Percentiles rank a stretch among this genome's conserved stretches.
phyloP scores from a whole-genome alignment of 2,113 vertebrate genomes.

The Dasyprocta punctata region DNA sequence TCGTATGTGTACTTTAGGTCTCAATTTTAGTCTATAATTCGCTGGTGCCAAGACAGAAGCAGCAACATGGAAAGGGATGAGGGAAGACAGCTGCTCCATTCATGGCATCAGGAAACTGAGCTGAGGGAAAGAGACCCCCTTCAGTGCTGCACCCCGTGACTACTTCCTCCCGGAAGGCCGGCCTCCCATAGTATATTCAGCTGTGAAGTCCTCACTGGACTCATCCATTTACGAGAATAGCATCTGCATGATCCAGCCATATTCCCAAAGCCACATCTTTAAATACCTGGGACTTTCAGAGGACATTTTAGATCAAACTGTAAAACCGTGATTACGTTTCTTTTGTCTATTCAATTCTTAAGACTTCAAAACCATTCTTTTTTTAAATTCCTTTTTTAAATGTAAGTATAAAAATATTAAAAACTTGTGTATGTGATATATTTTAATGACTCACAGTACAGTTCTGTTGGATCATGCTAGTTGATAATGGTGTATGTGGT shows the following conservation, averaged over 20 bases:
- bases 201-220: not conserved
- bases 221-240: not conserved
- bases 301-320: not conserved
- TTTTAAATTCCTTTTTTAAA: not conserved
- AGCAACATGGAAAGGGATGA: not conserved
- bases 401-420: not conserved
- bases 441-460: not conserved
- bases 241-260: not conserved
- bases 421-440: not conserved
- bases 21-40: not conserved
- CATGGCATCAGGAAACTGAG: not conserved
- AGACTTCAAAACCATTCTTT: not conserved
- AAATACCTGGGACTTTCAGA: not conserved
- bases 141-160: accelerated
- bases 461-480: not conserved
- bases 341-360: not conserved
- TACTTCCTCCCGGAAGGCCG: not conserved
- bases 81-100: not conserved
- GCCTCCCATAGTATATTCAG: not conserved
- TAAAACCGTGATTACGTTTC: not conserved
- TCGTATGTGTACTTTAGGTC: not conserved
- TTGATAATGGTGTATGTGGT: not conserved
- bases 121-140: not conserved
- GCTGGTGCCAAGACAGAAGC: not conserved
- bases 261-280: not conserved